phyloP scores from a whole-genome alignment of 1,140 invertebrate species.

The Conus ventricosus region DNA sequence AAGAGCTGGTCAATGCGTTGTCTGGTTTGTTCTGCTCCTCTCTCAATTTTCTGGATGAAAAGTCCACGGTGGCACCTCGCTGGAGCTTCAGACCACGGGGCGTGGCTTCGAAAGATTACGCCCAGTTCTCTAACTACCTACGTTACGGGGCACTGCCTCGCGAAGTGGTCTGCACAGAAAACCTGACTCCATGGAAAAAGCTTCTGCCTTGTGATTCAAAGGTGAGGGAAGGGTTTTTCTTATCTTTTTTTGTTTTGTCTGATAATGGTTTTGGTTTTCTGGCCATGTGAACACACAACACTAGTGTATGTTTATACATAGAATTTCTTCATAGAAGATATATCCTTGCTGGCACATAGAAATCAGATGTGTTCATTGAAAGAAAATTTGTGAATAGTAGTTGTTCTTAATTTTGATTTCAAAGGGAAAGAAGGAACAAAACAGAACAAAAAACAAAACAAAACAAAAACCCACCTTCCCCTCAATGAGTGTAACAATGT shows the following conservation, averaged over 20 bases:
- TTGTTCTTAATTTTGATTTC: no score
- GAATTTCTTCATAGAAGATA: no score
- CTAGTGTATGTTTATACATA: not conserved
- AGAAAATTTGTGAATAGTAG: no score
- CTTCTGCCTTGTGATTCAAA: slow-evolving; percentile 87
- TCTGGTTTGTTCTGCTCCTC: slow-evolving; percentile 97
- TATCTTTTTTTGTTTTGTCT: not conserved
- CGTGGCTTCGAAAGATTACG: slow-evolving; percentile 74
- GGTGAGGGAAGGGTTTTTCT: slow-evolving; percentile 48
- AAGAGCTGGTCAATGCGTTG: slow-evolving; percentile 89
- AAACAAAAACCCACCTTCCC: no score
- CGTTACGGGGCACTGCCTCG: slow-evolving; percentile 92
- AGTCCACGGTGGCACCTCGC: slow-evolving; percentile 89
- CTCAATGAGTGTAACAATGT: no score
- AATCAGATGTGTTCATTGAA: no score
- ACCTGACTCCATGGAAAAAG: slow-evolving; percentile 98
- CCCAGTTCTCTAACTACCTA: slow-evolving; percentile 71
- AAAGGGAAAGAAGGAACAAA: no score
- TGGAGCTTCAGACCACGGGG: slow-evolving; percentile 88
- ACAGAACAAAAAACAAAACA: no score
- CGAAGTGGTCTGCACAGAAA: slow-evolving; percentile 98
- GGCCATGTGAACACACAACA: not conserved
- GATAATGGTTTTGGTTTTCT: not conserved
- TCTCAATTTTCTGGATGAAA: slow-evolving; percentile 94
- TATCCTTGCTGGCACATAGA: no score